Percentiles rank a stretch among this genome's conserved stretches.
phyloP scores from a whole-genome alignment of 2,797 vertebrate genomes.

The Dermochelys coriacea region DNA sequence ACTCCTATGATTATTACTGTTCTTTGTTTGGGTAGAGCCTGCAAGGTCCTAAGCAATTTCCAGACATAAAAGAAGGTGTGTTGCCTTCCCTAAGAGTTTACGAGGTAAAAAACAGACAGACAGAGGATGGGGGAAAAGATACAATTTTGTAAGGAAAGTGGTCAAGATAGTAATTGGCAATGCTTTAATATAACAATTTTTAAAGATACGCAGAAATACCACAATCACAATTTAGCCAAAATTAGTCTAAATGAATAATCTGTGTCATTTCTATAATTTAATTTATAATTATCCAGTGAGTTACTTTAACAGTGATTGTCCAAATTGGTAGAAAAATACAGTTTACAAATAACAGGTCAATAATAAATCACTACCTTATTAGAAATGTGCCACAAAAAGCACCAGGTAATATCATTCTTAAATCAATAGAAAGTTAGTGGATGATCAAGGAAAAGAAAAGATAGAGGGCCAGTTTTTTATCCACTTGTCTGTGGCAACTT shows the following conservation, averaged over 20 bases:
- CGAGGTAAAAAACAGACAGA: conserved; percentile 49
- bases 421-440: not conserved
- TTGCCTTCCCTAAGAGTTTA: conserved; percentile 75
- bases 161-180: conserved; percentile 30
- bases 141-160: conserved; percentile 33
- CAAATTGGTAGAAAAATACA: not conserved
- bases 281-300: not conserved
- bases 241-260: not conserved
- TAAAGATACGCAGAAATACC: not conserved
- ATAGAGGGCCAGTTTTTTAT: not conserved
- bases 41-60: conserved; percentile 74
- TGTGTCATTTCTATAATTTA: not conserved
- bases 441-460: not conserved
- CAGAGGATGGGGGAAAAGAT: conserved; percentile 27
- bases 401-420: not conserved
- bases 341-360: not conserved
- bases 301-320: not conserved
- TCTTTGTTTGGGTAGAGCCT: conserved; percentile 66
- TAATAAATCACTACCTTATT: not conserved
- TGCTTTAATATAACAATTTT: conserved; percentile 47
- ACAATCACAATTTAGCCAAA: not conserved
- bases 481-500: not conserved
- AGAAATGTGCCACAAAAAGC: not conserved
- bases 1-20: conserved; percentile 64
- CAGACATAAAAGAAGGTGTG: conserved; percentile 74